Conservation (phyloP, 2,113 vertebrate genomes). For the Pangasianodon hypophthalmus region DNA sequence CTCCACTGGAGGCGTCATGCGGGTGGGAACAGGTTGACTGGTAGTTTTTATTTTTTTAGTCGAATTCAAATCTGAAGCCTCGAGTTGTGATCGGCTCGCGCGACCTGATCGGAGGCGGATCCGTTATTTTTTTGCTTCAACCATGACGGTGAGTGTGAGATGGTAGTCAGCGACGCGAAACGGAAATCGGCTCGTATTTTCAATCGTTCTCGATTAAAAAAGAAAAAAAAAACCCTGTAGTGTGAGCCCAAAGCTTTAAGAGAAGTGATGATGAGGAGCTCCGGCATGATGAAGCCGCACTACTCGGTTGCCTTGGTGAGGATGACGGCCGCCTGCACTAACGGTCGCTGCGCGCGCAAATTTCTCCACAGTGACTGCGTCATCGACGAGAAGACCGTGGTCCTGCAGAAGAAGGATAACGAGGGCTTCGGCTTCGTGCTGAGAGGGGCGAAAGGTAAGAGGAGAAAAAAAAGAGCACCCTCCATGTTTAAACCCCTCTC, state of each 20-base stretch:
- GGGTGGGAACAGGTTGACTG: background rate
- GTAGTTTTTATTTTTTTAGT: too few relatives aligned
- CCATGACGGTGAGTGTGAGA: constrained; percentile 31
- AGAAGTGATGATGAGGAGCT: constrained; percentile 30
- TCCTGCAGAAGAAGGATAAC: constrained; percentile 93
- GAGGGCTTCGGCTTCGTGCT: constrained; percentile 92
- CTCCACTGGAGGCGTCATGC: background rate
- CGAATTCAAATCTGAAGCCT: background rate
- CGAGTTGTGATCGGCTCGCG: background rate
- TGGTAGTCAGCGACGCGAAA: constrained; percentile 9
- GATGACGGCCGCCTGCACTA: constrained; percentile 83
- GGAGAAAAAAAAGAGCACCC: background rate
- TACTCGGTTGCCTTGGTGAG: constrained; percentile 80
- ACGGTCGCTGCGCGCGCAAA: constrained; percentile 88
- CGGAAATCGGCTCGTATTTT: constrained; percentile 2
- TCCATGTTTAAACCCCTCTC: background rate
- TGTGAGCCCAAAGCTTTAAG: background rate
- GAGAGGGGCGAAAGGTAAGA: constrained; percentile 91
- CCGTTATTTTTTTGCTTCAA: constrained; percentile 5
- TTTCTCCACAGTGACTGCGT: constrained; percentile 91
- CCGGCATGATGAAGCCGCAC: constrained; percentile 39
- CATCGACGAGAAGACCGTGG: constrained; percentile 90
- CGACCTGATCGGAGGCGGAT: constrained; percentile 22
- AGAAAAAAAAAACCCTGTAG: constrained; percentile 1
- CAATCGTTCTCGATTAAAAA: constrained; percentile 16